Base-by-base conservation (phyloP, 2,797 vertebrate species). In the Morelia viridis region DNA sequence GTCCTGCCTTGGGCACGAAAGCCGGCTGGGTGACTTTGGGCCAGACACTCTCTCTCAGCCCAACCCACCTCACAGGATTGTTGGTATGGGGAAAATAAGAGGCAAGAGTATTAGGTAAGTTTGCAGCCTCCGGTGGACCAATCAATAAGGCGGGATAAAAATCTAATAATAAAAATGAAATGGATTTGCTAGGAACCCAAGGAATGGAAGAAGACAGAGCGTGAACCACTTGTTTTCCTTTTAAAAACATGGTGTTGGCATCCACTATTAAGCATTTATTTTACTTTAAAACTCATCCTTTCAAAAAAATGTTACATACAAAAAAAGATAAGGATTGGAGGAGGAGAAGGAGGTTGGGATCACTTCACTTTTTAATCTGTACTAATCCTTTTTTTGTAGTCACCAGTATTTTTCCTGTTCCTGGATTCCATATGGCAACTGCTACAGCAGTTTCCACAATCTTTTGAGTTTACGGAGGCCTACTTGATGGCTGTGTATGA, bases 391-490 rank as follows among this genome's bases (percentile, higher is more conserved):
- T 80, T 15, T 35, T 4, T 56, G 31, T 96, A 99, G 99, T 98
- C 98, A 1, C 98, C 99, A 0, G 97, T 99, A 92, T 99, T 99
- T 95, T 97, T 98, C 94, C 98, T 99, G 1, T 99, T 99, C 97
- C 98, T 99, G 94, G 98, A 99, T 93, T 99, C 98, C 12, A 96
- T 98, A 2, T 99, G 99, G 99, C 99, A 99, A 97, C 97, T 99
- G 88, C 96, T 98, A 95, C 97, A 97, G 86, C 99, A 99, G 94
- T 98, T 98, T 94, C 98, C 98, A 0, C 97, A 97, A 0, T 96
- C 97, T 87, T 99, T 99, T 92, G 98, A 99, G 97, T 98, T 99
- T 96, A 99, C 98, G 0, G 98, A 98, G 76, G 97, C 98, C 64
- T 99, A 98, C 93, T 97, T 99, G 94, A 95, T 99, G 96, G 98